Conservation (phyloP, 2,797 vertebrate genomes). For the Diglossa cyanea region DNA sequence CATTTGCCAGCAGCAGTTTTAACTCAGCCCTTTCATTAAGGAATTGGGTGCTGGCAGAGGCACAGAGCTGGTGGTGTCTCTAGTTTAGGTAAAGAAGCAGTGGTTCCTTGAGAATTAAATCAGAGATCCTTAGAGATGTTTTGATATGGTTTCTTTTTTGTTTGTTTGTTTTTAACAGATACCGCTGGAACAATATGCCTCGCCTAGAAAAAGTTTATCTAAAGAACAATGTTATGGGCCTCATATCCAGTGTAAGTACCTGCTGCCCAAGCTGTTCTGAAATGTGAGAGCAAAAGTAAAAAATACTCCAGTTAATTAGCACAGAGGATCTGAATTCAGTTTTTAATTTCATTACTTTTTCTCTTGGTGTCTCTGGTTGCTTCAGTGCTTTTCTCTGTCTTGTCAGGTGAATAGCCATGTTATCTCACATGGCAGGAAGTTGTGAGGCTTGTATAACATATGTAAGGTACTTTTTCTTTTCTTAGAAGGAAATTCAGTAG, state of each 20-base stretch:
- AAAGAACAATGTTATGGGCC: constrained; percentile 92
- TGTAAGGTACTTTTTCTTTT: background rate
- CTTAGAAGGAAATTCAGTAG: background rate
- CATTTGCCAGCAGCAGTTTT: background rate
- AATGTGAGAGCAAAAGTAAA: background rate
- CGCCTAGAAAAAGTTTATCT: constrained; percentile 89
- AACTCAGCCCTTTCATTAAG: background rate
- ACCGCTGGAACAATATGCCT: constrained; percentile 93
- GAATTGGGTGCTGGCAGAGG: background rate
- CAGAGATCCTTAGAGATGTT: background rate
- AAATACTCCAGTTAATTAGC: background rate
- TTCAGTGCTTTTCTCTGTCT: background rate
- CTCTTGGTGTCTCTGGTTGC: background rate
- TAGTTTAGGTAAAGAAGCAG: background rate
- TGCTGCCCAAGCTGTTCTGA: background rate
- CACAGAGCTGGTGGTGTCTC: background rate
- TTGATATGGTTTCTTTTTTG: background rate
- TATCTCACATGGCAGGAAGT: background rate
- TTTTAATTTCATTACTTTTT: background rate
- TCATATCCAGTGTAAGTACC: constrained; percentile 86
- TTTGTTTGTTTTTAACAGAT: constrained; percentile 73
- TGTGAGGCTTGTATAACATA: background rate
- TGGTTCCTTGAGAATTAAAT: background rate
- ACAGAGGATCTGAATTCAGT: background rate
- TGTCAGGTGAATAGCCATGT: background rate